Conservation (phyloP, 2,113 vertebrate species). For the Dicentrarchus labrax region DNA sequence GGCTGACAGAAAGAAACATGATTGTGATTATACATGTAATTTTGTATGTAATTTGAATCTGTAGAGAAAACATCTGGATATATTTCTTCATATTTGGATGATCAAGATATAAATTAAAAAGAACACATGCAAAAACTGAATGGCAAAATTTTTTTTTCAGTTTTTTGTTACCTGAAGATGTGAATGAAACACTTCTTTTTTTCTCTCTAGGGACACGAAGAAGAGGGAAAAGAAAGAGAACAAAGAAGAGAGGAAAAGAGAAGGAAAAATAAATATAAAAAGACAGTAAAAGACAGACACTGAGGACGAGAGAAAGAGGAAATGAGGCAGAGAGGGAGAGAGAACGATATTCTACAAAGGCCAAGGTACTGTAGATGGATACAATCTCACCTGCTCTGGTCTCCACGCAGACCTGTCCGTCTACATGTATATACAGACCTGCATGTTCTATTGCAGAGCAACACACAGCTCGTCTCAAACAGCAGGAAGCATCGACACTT, state of each 20-base stretch:
- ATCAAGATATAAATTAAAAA: conserved; percentile 24
- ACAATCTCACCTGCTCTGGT: conserved; percentile 73
- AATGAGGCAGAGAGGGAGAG: conserved; percentile 13
- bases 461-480: conserved; percentile 79
- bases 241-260: not conserved
- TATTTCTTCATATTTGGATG: conserved; percentile 23
- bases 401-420: conserved; percentile 77
- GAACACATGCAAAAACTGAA: conserved; percentile 37
- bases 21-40: conserved; percentile 47
- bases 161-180: conserved; percentile 59
- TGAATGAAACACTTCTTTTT: conserved; percentile 71
- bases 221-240: conserved; percentile 14
- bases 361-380: conserved; percentile 56
- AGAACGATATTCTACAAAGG: conserved; percentile 55
- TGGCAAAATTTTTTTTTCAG: conserved; percentile 46
- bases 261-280: conserved; percentile 4
- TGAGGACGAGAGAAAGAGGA: conserved; percentile 27
- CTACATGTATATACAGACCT: conserved; percentile 70
- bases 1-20: conserved; percentile 62
- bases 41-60: conserved; percentile 49
- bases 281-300: conserved; percentile 15
- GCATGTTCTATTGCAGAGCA: conserved; percentile 73
- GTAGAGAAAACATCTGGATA: conserved; percentile 17
- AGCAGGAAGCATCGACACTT: conserved; percentile 80
- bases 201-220: conserved; percentile 58